Evolutionary conservation across 1,140 invertebrate genomes (phyloP).

Genomic region (Cydia splendana): DNA sequence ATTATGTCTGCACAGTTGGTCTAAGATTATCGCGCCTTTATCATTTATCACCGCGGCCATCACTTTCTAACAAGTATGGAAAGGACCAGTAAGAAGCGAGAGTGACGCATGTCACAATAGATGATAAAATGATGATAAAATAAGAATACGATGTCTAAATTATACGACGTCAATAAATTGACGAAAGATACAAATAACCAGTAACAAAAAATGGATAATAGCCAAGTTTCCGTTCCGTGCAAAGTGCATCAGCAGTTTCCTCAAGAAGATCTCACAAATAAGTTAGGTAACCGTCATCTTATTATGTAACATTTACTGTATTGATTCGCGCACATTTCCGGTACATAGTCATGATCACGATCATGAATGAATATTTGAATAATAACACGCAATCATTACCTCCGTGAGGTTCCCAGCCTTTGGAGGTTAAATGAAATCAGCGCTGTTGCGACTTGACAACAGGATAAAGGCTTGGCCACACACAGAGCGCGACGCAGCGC

Average conservation of each 20-base stretch:
- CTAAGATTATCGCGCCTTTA: no score
- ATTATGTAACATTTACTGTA: constrained; percentile 7
- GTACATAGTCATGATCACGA: background rate
- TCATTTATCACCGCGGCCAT: no score
- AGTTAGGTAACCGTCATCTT: background rate
- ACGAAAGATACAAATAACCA: no score
- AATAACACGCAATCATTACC: background rate
- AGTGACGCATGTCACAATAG: no score
- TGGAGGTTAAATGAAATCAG: background rate
- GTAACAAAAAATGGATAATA: background rate
- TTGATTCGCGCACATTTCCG: background rate
- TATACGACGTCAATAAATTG: no score
- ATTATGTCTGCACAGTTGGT: no score
- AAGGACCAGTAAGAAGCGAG: no score
- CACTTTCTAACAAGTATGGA: no score
- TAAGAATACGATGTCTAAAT: no score
- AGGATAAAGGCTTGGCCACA: no score
- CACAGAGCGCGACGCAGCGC: no score
- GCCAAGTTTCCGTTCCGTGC: background rate
- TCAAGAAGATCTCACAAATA: background rate
- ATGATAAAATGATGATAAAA: no score
- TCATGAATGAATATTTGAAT: constrained; percentile 15
- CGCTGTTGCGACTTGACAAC: constrained; percentile 1
- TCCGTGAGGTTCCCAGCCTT: background rate
- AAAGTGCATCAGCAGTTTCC: background rate